Percentiles rank a stretch among this genome's conserved stretches.
Evolutionary conservation across 2,113 vertebrate species (phyloP).

Genomic region (Callocephalon fimbriatum): DNA sequence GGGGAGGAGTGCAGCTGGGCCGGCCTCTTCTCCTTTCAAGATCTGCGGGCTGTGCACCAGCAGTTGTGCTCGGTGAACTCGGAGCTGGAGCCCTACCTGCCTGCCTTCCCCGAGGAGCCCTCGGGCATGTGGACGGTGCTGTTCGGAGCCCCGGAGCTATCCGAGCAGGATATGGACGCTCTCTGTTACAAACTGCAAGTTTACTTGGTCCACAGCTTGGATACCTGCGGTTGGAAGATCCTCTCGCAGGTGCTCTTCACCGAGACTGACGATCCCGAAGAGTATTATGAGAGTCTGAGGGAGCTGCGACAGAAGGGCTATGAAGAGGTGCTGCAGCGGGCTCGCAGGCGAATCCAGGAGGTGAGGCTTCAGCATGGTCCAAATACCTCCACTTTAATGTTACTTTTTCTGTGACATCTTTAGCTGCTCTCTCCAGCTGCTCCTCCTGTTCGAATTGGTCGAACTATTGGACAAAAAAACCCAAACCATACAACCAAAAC

Average conservation of each 20-base stretch:
- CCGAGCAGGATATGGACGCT: conserved; percentile 83
- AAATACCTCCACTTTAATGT: not conserved
- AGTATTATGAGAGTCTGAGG: conserved; percentile 96
- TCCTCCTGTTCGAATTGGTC: rapidly evolving
- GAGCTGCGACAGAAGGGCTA: conserved; percentile 94
- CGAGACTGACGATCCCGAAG: conserved; percentile 90
- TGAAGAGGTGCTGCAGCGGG: conserved; percentile 91
- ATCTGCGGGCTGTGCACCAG: conserved; percentile 88
- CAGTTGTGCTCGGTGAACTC: conserved; percentile 94
- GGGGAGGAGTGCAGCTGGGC: conserved; percentile 95
- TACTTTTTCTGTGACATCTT: not conserved
- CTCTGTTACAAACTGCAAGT: conserved; percentile 91
- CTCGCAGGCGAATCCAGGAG: conserved; percentile 89
- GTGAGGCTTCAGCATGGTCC: conserved; percentile 55
- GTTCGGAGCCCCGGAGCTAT: conserved; percentile 83
- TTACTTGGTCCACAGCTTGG: conserved; percentile 92
- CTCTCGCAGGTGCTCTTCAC: conserved; percentile 94
- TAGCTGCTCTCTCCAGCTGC: not conserved
- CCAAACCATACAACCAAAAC: not conserved
- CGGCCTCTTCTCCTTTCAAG: conserved; percentile 94
- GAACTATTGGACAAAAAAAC: not conserved
- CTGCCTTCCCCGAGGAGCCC: conserved; percentile 90
- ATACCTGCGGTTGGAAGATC: conserved; percentile 98
- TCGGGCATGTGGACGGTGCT: conserved; percentile 92
- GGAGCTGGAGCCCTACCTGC: conserved; percentile 91